A percentile compares a stretch with the other conserved stretches of the same genome.
Evolutionary conservation across 1,140 invertebrate species (phyloP).

Genomic region (Aphelinus atriplicis): DNA sequence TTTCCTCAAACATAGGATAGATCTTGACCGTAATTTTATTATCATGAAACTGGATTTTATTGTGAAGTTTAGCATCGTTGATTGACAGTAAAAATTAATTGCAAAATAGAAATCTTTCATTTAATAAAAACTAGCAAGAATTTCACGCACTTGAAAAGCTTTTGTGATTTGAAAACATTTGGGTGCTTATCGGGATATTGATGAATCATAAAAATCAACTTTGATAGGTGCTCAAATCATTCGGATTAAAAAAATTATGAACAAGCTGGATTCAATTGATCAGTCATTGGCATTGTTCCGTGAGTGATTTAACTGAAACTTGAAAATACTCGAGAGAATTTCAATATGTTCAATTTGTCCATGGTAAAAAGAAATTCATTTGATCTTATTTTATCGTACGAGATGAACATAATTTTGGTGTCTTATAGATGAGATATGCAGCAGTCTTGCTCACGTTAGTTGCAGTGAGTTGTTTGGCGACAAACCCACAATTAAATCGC

Average conservation of each 20-base stretch:
- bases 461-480: not conserved
- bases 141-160: too few relatives aligned
- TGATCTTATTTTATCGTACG: not conserved
- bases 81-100: too few relatives aligned
- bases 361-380: not conserved
- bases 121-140: too few relatives aligned
- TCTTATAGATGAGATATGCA: not conserved
- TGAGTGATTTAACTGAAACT: too few relatives aligned
- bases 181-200: constrained; percentile 22
- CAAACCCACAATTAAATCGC: not conserved
- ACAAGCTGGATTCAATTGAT: not conserved
- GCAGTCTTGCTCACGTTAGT: not conserved
- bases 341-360: not conserved
- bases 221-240: not conserved
- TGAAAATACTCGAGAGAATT: too few relatives aligned
- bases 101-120: too few relatives aligned
- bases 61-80: too few relatives aligned
- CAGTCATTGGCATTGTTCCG: too few relatives aligned
- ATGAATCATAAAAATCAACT: constrained; percentile 16
- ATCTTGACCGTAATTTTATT: too few relatives aligned
- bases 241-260: not conserved
- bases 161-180: constrained; percentile 15
- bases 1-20: too few relatives aligned
- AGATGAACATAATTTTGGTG: not conserved
- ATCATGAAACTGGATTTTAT: too few relatives aligned